Evolutionary conservation across 2,113 vertebrate species (phyloP).

Genomic region (Agelaius tricolor): DNA sequence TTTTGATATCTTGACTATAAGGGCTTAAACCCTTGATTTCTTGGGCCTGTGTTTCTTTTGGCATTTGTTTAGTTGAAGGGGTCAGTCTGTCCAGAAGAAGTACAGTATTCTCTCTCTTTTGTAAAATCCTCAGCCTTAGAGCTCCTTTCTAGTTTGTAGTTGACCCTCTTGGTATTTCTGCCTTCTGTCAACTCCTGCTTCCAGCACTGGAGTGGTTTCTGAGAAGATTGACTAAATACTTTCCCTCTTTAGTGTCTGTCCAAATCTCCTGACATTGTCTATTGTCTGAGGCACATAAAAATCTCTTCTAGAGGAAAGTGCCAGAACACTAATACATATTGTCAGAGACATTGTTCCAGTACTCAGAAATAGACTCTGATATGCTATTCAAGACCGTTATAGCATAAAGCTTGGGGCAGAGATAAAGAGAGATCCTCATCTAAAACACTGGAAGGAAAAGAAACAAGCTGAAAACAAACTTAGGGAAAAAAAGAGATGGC

Average conservation of each 20-base stretch:
- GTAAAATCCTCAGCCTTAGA: neutral
- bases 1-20: neutral
- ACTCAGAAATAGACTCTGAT: conserved; percentile 7
- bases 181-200: neutral
- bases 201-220: neutral
- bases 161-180: neutral
- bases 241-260: neutral
- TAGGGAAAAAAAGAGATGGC: neutral
- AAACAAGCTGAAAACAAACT: neutral
- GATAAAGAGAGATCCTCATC: conserved; percentile 30
- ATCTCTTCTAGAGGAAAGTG: neutral
- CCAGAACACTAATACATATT: neutral
- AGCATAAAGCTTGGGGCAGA: conserved; percentile 6
- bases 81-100: neutral
- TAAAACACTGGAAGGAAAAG: neutral
- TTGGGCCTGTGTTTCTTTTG: neutral
- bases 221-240: neutral
- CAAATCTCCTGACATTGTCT: neutral
- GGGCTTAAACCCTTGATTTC: neutral
- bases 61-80: neutral
- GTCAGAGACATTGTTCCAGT: conserved; percentile 17
- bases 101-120: neutral
- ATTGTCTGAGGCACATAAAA: conserved; percentile 7
- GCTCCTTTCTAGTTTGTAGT: neutral
- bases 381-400: neutral